Evolutionary conservation across 2,888 invertebrate species (phyloP).

Genomic region (Neuroscelio doddi): DNA sequence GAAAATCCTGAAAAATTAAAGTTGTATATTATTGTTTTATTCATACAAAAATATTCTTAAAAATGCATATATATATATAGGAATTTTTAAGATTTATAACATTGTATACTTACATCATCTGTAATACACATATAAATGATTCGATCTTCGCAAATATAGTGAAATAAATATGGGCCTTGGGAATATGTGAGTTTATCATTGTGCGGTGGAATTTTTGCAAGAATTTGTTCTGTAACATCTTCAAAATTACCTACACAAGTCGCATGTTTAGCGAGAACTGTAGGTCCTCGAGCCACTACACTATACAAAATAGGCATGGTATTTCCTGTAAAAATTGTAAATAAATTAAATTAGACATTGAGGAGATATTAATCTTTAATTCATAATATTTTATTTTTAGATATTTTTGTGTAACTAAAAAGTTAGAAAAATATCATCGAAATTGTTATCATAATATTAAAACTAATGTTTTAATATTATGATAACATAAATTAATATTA

Average conservation of each 20-base stretch:
- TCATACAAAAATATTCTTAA: conserved; percentile 5
- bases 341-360: no score
- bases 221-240: conserved; percentile 93
- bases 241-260: conserved; percentile 95
- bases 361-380: no score
- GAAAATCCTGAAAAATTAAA: conserved; percentile 83
- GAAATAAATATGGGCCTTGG: conserved; percentile 94
- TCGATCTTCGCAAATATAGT: conserved; percentile 89
- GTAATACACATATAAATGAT: conserved; percentile 96
- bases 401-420: no score
- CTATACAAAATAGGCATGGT: conserved; percentile 93
- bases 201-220: conserved; percentile 89
- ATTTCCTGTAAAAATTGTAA: conserved; percentile 37
- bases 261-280: conserved; percentile 92
- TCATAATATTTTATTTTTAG: no score
- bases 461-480: no score
- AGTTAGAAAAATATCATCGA: no score
- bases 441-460: no score
- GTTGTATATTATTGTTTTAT: conserved; percentile 5
- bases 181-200: conserved; percentile 94
- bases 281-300: conserved; percentile 88
- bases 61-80: no score
- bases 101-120: conserved; percentile 85
- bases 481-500: no score
- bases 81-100: no score